Base-by-base conservation (phyloP, 2,888 invertebrate species). In the Synergus gifuensis region DNA sequence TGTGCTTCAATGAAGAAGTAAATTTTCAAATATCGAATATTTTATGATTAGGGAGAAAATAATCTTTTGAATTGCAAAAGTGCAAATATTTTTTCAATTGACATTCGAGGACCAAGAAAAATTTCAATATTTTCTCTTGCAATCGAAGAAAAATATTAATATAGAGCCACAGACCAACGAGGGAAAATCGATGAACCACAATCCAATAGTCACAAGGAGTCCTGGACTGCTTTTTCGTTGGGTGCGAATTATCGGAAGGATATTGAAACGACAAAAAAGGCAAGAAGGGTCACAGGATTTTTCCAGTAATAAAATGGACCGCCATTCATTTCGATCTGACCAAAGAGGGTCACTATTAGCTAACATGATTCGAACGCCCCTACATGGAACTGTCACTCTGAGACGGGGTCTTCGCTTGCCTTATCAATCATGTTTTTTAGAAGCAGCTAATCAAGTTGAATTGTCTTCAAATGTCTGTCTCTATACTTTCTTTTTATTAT, bases 391-490 rank as follows among this genome's bases (percentile, higher is more conserved):
- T 60, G 66, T 77, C 62, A 49, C 28, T 9, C 28, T 9, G 54
- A 73, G 73, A 36, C 73, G 49, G 54, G 54, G 36, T 73, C 54
- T 49, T 73, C 49, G 14, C 79, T 80, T 77, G 80, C 78, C 83
- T 88, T 87, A 87, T 88, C 88, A 86, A 87, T 88, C 85, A 85
- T 83, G 83, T 83, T 85, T 85, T 77, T 82, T 82, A 62, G 40
- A 67, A 73, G 64, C 76, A 66, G n/a, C 82, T 86, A 85, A 87
- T 87, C 83, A 82, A 79, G 83, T 78, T 76, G 82, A 82, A 86
- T 86, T 83, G 83, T 82, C 84, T 80, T 84, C 84, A 83, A 86
- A 85, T 84, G 84, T 81, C 83, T 81, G 76, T 60, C 73, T 76
- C 77, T 78, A 76, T 82, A 81, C 79, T 77, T 82, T 81, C 79